Base-by-base conservation (phyloP, 2,888 invertebrate genomes). In the Drosophila tanythrix region DNA sequence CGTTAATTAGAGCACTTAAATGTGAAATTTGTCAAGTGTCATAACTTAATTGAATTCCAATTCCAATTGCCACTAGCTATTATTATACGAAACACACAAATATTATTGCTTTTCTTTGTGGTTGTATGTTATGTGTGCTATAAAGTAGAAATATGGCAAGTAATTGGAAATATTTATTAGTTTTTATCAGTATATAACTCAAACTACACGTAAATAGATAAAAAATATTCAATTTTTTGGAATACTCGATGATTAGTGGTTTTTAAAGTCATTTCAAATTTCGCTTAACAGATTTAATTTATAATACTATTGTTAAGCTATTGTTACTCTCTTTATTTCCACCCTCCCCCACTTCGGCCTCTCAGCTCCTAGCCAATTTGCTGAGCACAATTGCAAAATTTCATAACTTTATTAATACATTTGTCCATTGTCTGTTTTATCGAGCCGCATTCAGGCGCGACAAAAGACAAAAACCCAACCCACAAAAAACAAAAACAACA, bases 341-440 rank as follows among this genome's bases (percentile, higher is more conserved):
- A 13, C 4, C 4, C 13, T 2, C 38, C 46, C 25, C 31, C 18
- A 21, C 15, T 10, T 13, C 21, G 2, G 11, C 48, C 18, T 21
- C 61, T 18, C 36, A 6, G 1, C 25, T 36, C 61, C 38, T 56
- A 21, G 2, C 46, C 40, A 52, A 51, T 59, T 62, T 62, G 25
- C 35, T 59, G 53, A 62, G 60, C 29, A 70, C 77, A 80, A 80
- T 77, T 76, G 76, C 58, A 48, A 72, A 46, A 72, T 84, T 84
- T 84, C 90, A 84, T 84, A 84, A 89, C 85, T 88, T 89, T 89
- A 84, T 84, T 84, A 84, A 84, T 74, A 88, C 82, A 88, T 82
- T 79, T 88, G 79, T 64, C 76, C 82, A 75, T 79, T 82, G 80
- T 83, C 70, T 74, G 61, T 69, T 77, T 73, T 80, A 83, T 78